Percentiles rank a stretch among this genome's conserved stretches.
phyloP scores from a whole-genome alignment of 2,113 vertebrate genomes.

The Mixornis gularis region DNA sequence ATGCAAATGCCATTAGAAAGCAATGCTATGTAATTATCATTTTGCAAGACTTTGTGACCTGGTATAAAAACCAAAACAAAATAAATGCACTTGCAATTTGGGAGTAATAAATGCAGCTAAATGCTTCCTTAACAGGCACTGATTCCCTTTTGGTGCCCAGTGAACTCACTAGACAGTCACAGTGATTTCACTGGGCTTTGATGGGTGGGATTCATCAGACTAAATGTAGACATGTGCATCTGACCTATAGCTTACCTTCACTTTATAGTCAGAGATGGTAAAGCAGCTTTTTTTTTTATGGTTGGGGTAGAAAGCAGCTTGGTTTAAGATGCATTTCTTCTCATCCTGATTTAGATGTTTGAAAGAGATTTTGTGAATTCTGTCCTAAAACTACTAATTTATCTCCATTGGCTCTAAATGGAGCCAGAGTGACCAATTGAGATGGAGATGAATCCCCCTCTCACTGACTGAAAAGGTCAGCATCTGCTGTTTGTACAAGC shows the following conservation, averaged over 20 bases:
- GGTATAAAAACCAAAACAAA: not conserved
- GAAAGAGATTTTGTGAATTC: not conserved
- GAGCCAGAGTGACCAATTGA: not conserved
- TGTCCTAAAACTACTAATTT: not conserved
- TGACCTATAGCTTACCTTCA: not conserved
- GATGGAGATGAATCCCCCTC: not conserved
- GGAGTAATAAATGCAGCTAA: not conserved
- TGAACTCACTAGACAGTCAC: not conserved
- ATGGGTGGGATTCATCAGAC: not conserved
- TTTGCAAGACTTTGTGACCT: not conserved
- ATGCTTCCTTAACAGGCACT: fast-evolving
- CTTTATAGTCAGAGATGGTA: not conserved
- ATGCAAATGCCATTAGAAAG: not conserved
- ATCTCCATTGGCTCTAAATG: not conserved
- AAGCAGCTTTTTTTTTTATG: not conserved
- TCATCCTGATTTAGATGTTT: not conserved
- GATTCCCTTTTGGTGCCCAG: not conserved
- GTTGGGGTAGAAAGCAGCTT: not conserved
- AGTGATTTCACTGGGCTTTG: not conserved
- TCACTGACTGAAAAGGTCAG: not conserved
- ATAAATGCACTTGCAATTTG: not conserved
- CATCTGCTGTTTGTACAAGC: not conserved
- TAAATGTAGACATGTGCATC: not conserved
- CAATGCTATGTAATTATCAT: not conserved
- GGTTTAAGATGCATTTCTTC: not conserved